Evolutionary conservation across 64 coral and sea anemone genomes (phyloP).

Genomic region (Orbicella faveolata): DNA sequence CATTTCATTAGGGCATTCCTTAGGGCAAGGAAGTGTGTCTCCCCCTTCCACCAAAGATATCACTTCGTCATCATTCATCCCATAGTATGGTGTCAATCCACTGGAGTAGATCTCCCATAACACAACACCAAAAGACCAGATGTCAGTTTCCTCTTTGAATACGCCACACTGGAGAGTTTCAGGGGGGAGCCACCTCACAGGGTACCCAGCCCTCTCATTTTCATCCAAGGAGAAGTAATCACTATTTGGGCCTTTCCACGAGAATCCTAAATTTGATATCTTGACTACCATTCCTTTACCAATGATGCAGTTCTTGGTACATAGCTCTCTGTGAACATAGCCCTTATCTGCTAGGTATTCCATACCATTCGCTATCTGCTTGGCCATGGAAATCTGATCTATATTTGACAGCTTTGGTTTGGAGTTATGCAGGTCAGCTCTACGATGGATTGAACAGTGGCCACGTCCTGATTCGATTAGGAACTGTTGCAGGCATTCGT

Average conservation of each 20-base stretch:
- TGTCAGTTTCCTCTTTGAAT: slow-evolving; percentile 75
- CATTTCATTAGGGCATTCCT: slow-evolving; percentile 83
- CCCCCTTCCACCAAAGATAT: slow-evolving; percentile 77
- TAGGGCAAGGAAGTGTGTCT: slow-evolving; percentile 85
- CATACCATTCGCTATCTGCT: slow-evolving; percentile 92
- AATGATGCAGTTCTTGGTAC: slow-evolving; percentile 87
- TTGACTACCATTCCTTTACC: slow-evolving; percentile 76
- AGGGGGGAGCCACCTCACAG: slow-evolving; percentile 87
- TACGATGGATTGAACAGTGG: slow-evolving; percentile 55
- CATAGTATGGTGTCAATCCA: slow-evolving; percentile 90
- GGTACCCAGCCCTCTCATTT: slow-evolving; percentile 61
- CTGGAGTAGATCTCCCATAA: slow-evolving; percentile 96
- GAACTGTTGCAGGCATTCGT: slow-evolving; percentile 72
- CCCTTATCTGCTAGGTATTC: slow-evolving; percentile 67
- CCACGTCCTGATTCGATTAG: slow-evolving; percentile 72
- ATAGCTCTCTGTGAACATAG: slow-evolving; percentile 83
- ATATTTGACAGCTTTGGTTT: slow-evolving; percentile 73
- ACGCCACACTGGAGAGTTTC: slow-evolving; percentile 78
- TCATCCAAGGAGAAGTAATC: slow-evolving; percentile 65
- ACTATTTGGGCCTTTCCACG: slow-evolving; percentile 66
- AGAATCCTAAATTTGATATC: slow-evolving; percentile 74
- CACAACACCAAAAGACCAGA: slow-evolving; percentile 97
- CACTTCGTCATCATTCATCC: slow-evolving; percentile 94
- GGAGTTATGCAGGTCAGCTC: slow-evolving; percentile 47
- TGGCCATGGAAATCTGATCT: slow-evolving; percentile 86